Base-by-base conservation (phyloP, 2,113 vertebrate genomes). In the Pseudolaguvia tuberculata region DNA sequence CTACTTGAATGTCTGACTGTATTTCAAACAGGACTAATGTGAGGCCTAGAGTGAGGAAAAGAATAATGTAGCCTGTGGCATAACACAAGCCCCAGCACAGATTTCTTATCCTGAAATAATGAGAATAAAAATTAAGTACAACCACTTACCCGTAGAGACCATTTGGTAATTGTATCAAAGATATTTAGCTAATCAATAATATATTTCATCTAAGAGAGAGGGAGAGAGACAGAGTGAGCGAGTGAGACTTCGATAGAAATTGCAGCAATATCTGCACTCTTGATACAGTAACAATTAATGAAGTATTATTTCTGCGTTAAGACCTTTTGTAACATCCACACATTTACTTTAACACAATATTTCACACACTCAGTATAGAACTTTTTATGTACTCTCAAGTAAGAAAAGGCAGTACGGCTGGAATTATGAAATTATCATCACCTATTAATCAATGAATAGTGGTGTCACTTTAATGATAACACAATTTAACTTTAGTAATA, bases 81-180 rank as follows among this genome's bases (percentile, higher is more conserved):
- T 47, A 55, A 65, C 50, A 65, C 21, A 62, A 55, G 59, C 59
- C 50, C 35, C 57, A 74, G 15, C 15, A 35, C 72, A 65, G 59
- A 27, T 11, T 65, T 31, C 59, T 42, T 73, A 63, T 73, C 39
- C 14, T 20, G 18, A 18, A n/a, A 50, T 59, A 59, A 72, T 59
- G 42, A 25, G 50, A 17, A 61, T 29, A n/a, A 29, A 65, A 27
- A 75, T 55, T 55, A 66, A 56, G 51, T 48, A 31, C 21, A 45
- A 56, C 35, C 51, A 66, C 68, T 56, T 53, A 71, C 15, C 29
- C 63, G 58, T 25, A 73, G 59, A 59, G 35, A 63, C 48, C 55
- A 50, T 80, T 52, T 21, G 72, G 47, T 78, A 80, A 83, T 82
- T 69, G 80, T 78, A 81, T 81, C 81, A 71, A 78, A 77, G 55